Evolutionary conservation across 2,797 vertebrate species (phyloP).

Genomic region (Naso thynnoides): DNA sequence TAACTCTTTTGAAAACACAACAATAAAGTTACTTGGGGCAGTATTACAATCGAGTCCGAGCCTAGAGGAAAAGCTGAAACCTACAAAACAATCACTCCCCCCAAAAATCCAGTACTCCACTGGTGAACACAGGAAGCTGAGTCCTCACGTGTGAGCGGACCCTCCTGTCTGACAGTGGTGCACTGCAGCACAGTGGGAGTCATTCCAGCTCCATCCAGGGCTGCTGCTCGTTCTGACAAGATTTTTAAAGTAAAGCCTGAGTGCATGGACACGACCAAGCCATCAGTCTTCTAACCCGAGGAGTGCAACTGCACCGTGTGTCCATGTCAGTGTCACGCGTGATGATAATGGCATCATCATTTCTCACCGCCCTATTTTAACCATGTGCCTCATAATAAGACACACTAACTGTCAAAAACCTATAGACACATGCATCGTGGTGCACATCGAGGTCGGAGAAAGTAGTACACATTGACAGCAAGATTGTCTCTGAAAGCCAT

Average conservation of each 20-base stretch:
- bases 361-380: not conserved
- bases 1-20: not conserved
- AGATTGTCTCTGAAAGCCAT: not conserved
- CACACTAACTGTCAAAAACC: not conserved
- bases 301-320: not conserved
- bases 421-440: not conserved
- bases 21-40: not conserved
- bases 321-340: not conserved
- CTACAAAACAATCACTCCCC: conserved; percentile 17
- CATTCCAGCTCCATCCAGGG: conserved; percentile 69
- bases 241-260: conserved; percentile 29
- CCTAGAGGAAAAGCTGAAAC: not conserved
- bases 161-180: conserved; percentile 82
- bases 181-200: conserved; percentile 87
- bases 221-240: conserved; percentile 41
- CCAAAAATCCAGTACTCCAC: not conserved
- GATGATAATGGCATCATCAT: not conserved
- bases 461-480: conserved; percentile 4
- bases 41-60: not conserved
- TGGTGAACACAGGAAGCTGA: conserved; percentile 30
- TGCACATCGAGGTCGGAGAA: not conserved
- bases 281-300: not conserved
- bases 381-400: conserved; percentile 13
- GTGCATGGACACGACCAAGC: conserved; percentile 18
- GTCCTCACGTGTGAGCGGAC: conserved; percentile 56